Evolutionary conservation across 2,797 vertebrate species (phyloP).

Genomic region (Tragopan temminckii): DNA sequence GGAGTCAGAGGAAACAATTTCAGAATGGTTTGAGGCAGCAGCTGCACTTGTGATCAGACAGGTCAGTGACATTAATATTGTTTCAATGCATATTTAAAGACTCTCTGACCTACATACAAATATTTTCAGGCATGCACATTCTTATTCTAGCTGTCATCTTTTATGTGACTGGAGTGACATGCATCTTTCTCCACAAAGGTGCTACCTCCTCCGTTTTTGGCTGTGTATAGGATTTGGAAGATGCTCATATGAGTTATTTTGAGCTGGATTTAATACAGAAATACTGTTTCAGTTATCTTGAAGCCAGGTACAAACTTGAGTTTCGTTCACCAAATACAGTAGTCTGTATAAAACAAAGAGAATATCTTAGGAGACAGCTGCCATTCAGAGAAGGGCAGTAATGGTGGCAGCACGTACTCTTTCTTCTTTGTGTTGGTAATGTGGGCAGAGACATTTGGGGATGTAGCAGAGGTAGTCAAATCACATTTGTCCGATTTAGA

Average conservation of each 20-base stretch:
- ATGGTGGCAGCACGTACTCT: rapidly evolving
- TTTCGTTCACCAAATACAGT: background rate
- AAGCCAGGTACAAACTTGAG: background rate
- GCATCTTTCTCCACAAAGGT: background rate
- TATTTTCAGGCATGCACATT: background rate
- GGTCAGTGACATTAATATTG: conserved; percentile 53
- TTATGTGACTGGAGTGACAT: background rate
- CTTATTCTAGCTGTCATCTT: background rate
- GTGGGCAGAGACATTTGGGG: background rate
- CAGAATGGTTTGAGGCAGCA: background rate
- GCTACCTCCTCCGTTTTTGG: background rate
- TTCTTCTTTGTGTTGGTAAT: background rate
- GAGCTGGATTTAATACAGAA: background rate
- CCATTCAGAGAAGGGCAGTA: background rate
- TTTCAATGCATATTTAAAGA: conserved; percentile 56
- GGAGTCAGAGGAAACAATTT: conserved; percentile 16
- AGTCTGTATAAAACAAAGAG: background rate
- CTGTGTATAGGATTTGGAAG: background rate
- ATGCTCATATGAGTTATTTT: background rate
- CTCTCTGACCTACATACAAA: background rate
- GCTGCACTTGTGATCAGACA: conserved; percentile 26
- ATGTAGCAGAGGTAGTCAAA: rapidly evolving
- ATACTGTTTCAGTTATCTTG: background rate
- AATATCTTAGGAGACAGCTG: background rate
- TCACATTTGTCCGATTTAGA: background rate